Evolutionary conservation across 2,888 invertebrate species (phyloP).

Genomic region (Panzeria rudis): DNA sequence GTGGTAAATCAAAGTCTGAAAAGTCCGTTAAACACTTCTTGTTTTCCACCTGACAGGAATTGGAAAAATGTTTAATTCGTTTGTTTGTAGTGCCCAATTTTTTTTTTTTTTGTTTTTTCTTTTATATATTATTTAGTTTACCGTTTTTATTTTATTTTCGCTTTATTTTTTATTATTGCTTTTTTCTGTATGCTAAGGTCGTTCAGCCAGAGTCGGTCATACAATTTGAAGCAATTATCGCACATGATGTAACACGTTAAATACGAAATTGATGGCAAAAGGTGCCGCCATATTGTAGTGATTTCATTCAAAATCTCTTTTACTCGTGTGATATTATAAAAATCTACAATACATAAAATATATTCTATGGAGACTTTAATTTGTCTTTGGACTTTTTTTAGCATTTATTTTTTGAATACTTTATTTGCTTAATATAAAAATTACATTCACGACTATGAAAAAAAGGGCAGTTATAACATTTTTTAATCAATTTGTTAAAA

Average conservation of each 20-base stretch:
- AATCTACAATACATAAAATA: constrained; percentile 3
- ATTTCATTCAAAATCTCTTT: constrained; percentile 41
- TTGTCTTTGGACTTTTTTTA: constrained; percentile 41
- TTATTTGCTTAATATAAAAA: not conserved
- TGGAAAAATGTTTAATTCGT: constrained; percentile 61
- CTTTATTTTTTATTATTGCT: constrained; percentile 43
- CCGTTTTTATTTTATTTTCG: constrained; percentile 33
- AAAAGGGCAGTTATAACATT: not conserved
- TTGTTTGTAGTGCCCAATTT: constrained; percentile 57
- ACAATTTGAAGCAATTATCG: constrained; percentile 70
- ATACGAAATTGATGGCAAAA: constrained; percentile 56
- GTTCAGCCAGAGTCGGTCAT: constrained; percentile 66
- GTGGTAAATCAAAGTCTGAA: constrained; percentile 72
- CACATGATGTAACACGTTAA: constrained; percentile 69
- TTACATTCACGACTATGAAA: not conserved
- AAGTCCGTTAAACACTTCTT: constrained; percentile 71
- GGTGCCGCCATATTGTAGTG: constrained; percentile 53
- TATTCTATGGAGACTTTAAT: constrained; percentile 37
- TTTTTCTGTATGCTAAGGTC: constrained; percentile 59
- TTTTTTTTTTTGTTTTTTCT: constrained; percentile 18
- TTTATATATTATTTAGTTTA: constrained; percentile 37
- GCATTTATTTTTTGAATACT: not conserved
- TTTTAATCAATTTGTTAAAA: not conserved
- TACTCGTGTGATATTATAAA: constrained; percentile 18
- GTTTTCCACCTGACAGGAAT: constrained; percentile 71